A percentile compares a stretch with the other conserved stretches of the same genome.
Conservation (phyloP, 2,113 vertebrate species). For the Anarrhichthys ocellatus region DNA sequence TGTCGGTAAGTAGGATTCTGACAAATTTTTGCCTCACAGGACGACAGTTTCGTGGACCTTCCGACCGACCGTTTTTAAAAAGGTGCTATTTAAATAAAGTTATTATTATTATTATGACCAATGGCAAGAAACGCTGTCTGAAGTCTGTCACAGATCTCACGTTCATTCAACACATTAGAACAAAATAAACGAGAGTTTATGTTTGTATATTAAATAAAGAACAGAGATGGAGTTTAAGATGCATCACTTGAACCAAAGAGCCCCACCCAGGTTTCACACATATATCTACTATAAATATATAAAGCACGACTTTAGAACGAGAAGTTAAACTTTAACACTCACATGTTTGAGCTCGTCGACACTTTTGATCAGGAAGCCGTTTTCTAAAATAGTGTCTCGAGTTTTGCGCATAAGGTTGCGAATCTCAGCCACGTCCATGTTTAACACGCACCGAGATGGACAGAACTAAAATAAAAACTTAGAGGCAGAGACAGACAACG, state of each 20-base stretch:
- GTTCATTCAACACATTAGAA: too few relatives aligned
- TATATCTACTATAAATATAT: background rate
- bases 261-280: conserved; percentile 13
- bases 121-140: too few relatives aligned
- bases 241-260: background rate
- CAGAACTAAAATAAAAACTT: background rate
- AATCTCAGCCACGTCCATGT: conserved; percentile 73
- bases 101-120: too few relatives aligned
- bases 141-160: too few relatives aligned
- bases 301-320: background rate
- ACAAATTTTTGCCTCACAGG: too few relatives aligned
- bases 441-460: conserved; percentile 3
- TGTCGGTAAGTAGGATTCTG: too few relatives aligned
- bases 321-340: conserved; percentile 60
- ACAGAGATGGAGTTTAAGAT: background rate
- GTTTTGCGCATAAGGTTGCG: conserved; percentile 76
- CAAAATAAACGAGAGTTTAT: too few relatives aligned
- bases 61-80: too few relatives aligned
- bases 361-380: conserved; percentile 52
- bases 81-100: too few relatives aligned
- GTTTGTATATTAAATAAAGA: too few relatives aligned
- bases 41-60: too few relatives aligned
- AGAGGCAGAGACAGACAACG: conserved; percentile 26
- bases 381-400: conserved; percentile 70
- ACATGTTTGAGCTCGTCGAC: conserved; percentile 62